These are phyloP conservation scores for Schrankia costaestrigalis DNA, from an alignment of 2,888 invertebrate species.

Conservation along the genomic window DNA sequence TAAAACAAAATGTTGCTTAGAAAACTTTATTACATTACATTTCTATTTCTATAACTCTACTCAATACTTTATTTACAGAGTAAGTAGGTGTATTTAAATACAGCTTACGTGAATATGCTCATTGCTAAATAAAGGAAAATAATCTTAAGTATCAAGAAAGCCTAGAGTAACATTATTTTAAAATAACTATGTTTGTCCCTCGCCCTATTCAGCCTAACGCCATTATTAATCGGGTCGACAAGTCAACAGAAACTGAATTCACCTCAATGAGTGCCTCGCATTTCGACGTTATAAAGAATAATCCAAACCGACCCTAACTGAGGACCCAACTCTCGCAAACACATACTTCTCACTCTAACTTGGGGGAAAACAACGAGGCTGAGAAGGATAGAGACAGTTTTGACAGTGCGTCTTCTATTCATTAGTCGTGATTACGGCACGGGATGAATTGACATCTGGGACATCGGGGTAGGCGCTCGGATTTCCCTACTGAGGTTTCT, in stretches of 20 bases:
- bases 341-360: constrained; percentile 54
- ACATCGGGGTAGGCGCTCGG: constrained; percentile 62
- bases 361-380: constrained; percentile 34
- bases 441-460: constrained; percentile 78
- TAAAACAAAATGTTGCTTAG: too few relatives aligned
- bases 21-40: too few relatives aligned
- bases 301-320: constrained; percentile 65
- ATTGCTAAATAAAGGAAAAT: too few relatives aligned
- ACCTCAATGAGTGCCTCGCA: constrained; percentile 72
- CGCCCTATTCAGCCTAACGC: constrained; percentile 47
- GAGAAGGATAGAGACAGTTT: constrained; percentile 58
- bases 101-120: too few relatives aligned
- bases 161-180: constrained; percentile 6
- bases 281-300: constrained; percentile 77
- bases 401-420: constrained; percentile 66
- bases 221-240: constrained; percentile 69
- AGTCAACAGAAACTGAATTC: constrained; percentile 69
- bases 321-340: constrained; percentile 49
- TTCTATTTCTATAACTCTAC: too few relatives aligned
- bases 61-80: too few relatives aligned
- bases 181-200: constrained; percentile 12
- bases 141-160: not conserved
- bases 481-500: constrained; percentile 69
- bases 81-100: too few relatives aligned
- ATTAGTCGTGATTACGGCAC: constrained; percentile 73